phyloP scores from a whole-genome alignment of 2,797 vertebrate species.

The Syngnathus rostellatus region DNA sequence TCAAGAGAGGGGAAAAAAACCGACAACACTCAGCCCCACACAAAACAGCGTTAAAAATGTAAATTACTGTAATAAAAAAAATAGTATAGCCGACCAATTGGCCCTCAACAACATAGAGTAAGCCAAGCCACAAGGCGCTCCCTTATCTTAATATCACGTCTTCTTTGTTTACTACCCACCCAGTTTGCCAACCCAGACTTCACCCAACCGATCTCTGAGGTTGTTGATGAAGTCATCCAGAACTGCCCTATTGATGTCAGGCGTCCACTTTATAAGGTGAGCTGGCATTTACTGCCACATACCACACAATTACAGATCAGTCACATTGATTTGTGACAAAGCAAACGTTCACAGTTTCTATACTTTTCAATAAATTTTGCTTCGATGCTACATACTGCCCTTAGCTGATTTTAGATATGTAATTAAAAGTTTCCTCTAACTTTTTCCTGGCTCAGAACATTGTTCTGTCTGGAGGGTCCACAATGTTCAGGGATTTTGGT shows the following conservation, averaged over 20 bases:
- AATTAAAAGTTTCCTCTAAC: neutral
- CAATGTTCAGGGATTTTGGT: constrained; percentile 98
- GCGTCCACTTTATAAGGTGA: constrained; percentile 93
- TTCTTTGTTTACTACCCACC: neutral
- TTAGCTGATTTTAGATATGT: neutral
- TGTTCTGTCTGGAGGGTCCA: constrained; percentile 93
- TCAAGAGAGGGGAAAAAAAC: too few relatives aligned
- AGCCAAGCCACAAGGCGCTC: too few relatives aligned
- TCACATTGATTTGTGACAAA: neutral
- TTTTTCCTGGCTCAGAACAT: constrained; percentile 73
- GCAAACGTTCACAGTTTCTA: too few relatives aligned
- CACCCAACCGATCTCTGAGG: constrained; percentile 95
- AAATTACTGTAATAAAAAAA: too few relatives aligned
- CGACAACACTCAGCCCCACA: too few relatives aligned
- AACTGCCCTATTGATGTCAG: constrained; percentile 96
- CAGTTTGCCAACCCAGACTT: constrained; percentile 98
- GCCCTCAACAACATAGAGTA: neutral
- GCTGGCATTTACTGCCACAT: neutral
- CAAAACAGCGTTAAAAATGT: too few relatives aligned
- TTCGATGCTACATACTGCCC: neutral
- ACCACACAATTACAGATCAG: neutral
- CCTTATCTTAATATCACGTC: neutral
- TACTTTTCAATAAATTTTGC: neutral
- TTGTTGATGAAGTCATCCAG: constrained; percentile 97
- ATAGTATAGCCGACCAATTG: too few relatives aligned